Conservation (phyloP, 2,113 vertebrate genomes). For the Mesitornis unicolor region DNA sequence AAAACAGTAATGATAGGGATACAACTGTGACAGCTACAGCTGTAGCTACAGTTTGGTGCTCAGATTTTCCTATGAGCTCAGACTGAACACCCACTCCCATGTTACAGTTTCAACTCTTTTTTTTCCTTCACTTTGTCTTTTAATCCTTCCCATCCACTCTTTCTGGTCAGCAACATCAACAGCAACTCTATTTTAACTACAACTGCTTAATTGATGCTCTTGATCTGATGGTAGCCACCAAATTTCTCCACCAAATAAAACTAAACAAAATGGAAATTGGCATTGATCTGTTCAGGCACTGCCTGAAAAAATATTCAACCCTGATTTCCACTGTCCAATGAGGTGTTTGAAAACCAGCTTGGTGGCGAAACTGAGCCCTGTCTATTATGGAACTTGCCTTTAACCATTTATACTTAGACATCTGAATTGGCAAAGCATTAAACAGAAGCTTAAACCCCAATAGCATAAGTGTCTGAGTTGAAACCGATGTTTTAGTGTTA, state of each 20-base stretch:
- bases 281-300: neutral
- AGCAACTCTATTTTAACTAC: neutral
- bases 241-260: neutral
- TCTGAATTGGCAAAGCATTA: neutral
- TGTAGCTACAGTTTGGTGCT: neutral
- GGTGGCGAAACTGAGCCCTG: accelerated
- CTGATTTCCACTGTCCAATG: neutral
- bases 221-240: neutral
- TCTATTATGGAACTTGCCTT: neutral
- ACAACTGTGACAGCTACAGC: neutral
- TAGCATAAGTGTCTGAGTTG: neutral
- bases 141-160: neutral
- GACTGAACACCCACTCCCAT: neutral
- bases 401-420: neutral
- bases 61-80: neutral
- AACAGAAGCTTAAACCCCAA: neutral
- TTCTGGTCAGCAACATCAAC: neutral
- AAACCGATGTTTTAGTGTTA: neutral
- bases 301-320: neutral
- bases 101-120: neutral
- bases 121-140: neutral
- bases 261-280: neutral
- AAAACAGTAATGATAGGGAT: neutral
- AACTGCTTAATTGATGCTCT: neutral
- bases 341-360: neutral